Base-by-base conservation (phyloP, 2,888 invertebrate species). In the Nomada hirtipes region DNA sequence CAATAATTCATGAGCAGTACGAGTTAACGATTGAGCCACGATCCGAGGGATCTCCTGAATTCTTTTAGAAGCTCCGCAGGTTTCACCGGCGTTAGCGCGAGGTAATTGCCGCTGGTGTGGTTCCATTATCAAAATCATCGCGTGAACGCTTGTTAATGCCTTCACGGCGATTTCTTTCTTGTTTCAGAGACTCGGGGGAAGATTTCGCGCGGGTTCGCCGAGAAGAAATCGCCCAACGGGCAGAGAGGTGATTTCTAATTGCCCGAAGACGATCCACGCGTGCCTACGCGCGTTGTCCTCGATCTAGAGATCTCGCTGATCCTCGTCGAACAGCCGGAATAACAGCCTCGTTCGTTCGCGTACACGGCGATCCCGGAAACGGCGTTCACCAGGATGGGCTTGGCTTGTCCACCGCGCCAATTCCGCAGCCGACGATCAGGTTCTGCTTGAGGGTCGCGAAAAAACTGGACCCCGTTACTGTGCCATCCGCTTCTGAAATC, bases 241-340 rank as follows among this genome's bases (percentile, higher is more conserved):
- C 7, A 11, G 11, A 11, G 4, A n/a, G 52, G 44, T 29, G 89
- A 90, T 88, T 86, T 90, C 89, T 86, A 86, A 88, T 85, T 84
- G 84, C 65, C 67, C 70, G 78, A 84, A 81, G 82, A 83, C 82
- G 76, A 83, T 67, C 50, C 77, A 64, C 36, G 36, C 36, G 36
- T 36, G 4, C 36, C 36, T 67, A 61, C 65, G 44, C 36, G 60
- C 53, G 60, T 76, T 85, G 90, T 78, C 87, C 90, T 77, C 87
- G 88, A 90, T 89, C 71, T 44, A 55, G 61, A 63, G 71, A 47
- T 7, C 52, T 36, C 36, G 26, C 36, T 11, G 42, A 79, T 74
- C 26, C 72, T 23, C 29, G 11, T n/a, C 36, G 52, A 15, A 9
- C 18, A 50, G 11, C 42, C 77, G 72, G 72, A 80, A 73, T 26